A percentile compares a stretch with the other conserved stretches of the same genome.
Evolutionary conservation across 2,797 vertebrate genomes (phyloP).

Genomic region (Darevskia mixta): DNA sequence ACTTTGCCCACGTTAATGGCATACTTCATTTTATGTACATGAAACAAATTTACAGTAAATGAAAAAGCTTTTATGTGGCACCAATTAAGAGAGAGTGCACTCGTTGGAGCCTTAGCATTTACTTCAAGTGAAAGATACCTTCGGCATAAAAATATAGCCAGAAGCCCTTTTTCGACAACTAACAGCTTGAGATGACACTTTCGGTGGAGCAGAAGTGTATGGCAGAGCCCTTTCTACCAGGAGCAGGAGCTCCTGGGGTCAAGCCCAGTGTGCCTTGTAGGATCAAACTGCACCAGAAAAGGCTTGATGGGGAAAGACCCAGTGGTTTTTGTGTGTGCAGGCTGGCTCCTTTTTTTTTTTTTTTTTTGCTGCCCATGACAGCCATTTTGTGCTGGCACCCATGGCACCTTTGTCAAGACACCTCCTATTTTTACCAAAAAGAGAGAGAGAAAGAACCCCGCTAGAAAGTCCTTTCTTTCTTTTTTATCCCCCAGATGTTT

Average conservation of each 20-base stretch:
- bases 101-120: conserved; percentile 30
- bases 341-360: too few species aligned
- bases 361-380: too few species aligned
- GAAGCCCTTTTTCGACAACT: conserved; percentile 39
- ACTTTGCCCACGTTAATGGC: conserved; percentile 54
- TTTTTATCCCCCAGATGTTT: too few species aligned
- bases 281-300: not conserved
- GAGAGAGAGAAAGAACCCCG: too few species aligned
- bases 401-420: too few species aligned
- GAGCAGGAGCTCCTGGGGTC: not conserved
- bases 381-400: too few species aligned
- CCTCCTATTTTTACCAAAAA: too few species aligned
- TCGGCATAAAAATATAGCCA: conserved; percentile 53
- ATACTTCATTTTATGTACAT: conserved; percentile 60
- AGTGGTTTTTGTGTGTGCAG: too few species aligned
- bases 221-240: not conserved
- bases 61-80: conserved; percentile 55
- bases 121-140: conserved; percentile 51
- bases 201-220: not conserved
- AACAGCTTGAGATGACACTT: not conserved
- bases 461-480: too few species aligned
- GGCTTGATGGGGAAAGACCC: not conserved
- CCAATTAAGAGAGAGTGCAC: conserved; percentile 47
- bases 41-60: conserved; percentile 55
- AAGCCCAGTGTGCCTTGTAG: not conserved